These are phyloP conservation scores for Gobiocypris rarus DNA, from an alignment of 2,113 vertebrate genomes.

Conservation along the genomic window DNA sequence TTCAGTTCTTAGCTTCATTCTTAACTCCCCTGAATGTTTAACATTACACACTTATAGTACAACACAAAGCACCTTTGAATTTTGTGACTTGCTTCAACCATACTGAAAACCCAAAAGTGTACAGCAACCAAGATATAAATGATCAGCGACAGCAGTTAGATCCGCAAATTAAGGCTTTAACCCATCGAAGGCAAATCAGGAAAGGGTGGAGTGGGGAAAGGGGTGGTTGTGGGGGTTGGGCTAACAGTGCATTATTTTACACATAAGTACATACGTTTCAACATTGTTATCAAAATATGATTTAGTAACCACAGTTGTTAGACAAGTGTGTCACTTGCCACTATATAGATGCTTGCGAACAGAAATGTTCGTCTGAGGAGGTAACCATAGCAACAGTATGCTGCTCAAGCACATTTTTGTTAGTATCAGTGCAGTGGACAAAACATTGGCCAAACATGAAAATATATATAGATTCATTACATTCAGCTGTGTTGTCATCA, in stretches of 20 bases:
- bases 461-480: too few relatives aligned
- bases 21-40: background rate
- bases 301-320: background rate
- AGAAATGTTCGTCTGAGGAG: background rate
- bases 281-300: background rate
- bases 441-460: background rate
- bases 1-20: background rate
- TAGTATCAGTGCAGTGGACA: background rate
- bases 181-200: background rate
- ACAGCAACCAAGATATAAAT: background rate
- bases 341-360: conserved; percentile 3
- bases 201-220: background rate
- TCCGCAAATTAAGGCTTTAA: background rate
- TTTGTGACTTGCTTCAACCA: background rate
- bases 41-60: background rate
- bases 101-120: background rate
- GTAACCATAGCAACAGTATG: conserved; percentile 18
- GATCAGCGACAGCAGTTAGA: background rate
- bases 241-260: background rate
- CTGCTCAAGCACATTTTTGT: background rate
- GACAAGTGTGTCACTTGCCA: background rate
- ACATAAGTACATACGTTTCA: background rate
- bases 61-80: background rate
- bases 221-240: too few relatives aligned
- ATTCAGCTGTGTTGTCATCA: too few relatives aligned